Conservation (phyloP, 1,140 invertebrate genomes). For the Pseudomyrmex cubaensis region DNA sequence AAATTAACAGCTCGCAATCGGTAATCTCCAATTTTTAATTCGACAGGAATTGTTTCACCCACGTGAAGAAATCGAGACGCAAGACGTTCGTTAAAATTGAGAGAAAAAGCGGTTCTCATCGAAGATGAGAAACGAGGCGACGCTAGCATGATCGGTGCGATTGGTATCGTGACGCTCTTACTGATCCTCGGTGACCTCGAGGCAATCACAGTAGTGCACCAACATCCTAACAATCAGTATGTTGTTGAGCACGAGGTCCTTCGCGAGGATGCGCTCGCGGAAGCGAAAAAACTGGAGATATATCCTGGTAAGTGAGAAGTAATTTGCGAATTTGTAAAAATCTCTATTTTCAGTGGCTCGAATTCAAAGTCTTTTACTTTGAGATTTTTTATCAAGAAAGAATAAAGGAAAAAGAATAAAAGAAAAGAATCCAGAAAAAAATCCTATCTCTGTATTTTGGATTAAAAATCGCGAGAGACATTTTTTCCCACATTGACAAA, state of each 20-base stretch:
- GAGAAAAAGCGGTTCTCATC: constrained; percentile 15
- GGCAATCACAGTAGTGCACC: constrained; percentile 79
- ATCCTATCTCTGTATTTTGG: no score
- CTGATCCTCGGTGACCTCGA: constrained; percentile 74
- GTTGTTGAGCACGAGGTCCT: constrained; percentile 79
- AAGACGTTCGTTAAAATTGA: background rate
- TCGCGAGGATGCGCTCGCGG: constrained; percentile 77
- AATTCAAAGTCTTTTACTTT: background rate
- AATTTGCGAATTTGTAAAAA: background rate
- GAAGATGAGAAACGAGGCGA: constrained; percentile 74
- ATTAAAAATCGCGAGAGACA: no score
- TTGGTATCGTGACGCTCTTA: constrained; percentile 71
- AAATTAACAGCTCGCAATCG: no score
- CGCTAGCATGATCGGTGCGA: constrained; percentile 78
- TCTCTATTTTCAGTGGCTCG: background rate
- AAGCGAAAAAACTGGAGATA: constrained; percentile 78
- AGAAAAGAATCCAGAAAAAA: no score
- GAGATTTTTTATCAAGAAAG: background rate
- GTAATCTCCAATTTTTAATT: background rate
- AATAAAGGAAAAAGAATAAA: background rate
- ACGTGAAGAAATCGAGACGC: background rate
- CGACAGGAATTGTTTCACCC: constrained; percentile 2
- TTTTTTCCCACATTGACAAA: no score
- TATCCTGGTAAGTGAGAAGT: constrained; percentile 75
- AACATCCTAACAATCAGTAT: constrained; percentile 79